Base-by-base conservation (phyloP, 2,113 vertebrate genomes). In the Lophotis ruficrista region DNA sequence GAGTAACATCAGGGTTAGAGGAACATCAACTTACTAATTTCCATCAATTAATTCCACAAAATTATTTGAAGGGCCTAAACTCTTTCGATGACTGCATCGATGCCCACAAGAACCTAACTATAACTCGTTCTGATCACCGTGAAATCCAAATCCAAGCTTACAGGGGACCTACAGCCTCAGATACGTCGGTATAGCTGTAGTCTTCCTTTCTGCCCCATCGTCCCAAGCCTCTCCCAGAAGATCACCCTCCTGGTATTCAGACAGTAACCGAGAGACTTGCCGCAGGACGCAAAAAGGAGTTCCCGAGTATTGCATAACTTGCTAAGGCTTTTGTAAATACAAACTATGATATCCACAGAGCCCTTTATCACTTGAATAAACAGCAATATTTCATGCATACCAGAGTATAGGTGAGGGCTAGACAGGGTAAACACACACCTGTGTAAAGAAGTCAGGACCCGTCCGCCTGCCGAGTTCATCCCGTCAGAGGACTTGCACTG, bases 101-200 rank as follows among this genome's bases (percentile, higher is more conserved):
- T 4, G 4, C 22, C n/a, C 8, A 0, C 0, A 8, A 66, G n/a
- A 73, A 47, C 1, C 0, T 21, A 61, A 13, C 22, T 10, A 4
- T 7, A 72, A 57, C 24, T 56, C 51, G 6, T 54, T 64, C 45
- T 3, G 1, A 12, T 3, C 0, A 0, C 45, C 24, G 3, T 1
- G 9, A 78, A 70, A 61, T 31, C 27, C 20, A 45, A 9, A 3
- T 12, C 4, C 25, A 51, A 28, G 15, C 35, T 84, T 10, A n/a
- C 7, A 30, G 19, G 15, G 6, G 28, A n/a, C 18, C 14, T 31
- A 16, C 12, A 45, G 20, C 33, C 64, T 38, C n/a, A 72, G 35
- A 38, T 10, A 33, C 18, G 27, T 3, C 13, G 11, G 15, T 2
- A 12, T 7, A 64, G 33, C 66, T 35, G 8, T 8, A 53, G 28